phyloP scores from a whole-genome alignment of 2,888 invertebrate genomes.

The Phortica okadai region DNA sequence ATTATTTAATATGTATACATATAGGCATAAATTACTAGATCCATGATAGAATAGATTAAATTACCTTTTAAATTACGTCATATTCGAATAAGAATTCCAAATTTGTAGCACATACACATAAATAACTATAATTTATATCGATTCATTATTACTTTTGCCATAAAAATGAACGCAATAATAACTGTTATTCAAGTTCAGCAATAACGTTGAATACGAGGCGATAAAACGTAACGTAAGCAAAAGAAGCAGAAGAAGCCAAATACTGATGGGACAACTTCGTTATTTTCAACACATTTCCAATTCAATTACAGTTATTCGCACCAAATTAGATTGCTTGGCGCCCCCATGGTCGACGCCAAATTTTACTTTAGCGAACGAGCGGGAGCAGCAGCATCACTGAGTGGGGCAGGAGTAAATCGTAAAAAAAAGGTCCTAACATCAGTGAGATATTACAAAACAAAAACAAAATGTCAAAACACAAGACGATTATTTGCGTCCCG shows the following conservation, averaged over 20 bases:
- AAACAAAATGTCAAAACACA: slow-evolving; percentile 70
- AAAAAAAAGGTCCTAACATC: slow-evolving; percentile 61
- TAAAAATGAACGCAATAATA: background rate
- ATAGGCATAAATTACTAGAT: too few relatives aligned
- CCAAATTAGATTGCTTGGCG: slow-evolving; percentile 24
- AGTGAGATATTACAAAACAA: slow-evolving; percentile 69
- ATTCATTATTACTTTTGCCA: slow-evolving; percentile 12
- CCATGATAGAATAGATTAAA: too few relatives aligned
- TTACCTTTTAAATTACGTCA: too few relatives aligned
- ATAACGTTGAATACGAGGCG: slow-evolving; percentile 22
- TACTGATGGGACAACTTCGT: background rate
- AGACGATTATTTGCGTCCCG: slow-evolving; percentile 64
- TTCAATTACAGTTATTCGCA: slow-evolving; percentile 64
- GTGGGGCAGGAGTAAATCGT: slow-evolving; percentile 32
- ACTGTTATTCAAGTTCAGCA: background rate
- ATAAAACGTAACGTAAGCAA: slow-evolving; percentile 21
- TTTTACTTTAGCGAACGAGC: too few relatives aligned
- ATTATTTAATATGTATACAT: too few relatives aligned
- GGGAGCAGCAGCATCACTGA: background rate
- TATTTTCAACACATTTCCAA: slow-evolving; percentile 47
- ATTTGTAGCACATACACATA: too few relatives aligned
- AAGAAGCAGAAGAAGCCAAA: background rate
- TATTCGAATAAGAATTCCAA: too few relatives aligned
- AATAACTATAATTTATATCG: background rate
- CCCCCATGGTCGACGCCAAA: slow-evolving; percentile 7